phyloP scores from a whole-genome alignment of 2,888 invertebrate genomes.

The Platycheirus albimanus region DNA sequence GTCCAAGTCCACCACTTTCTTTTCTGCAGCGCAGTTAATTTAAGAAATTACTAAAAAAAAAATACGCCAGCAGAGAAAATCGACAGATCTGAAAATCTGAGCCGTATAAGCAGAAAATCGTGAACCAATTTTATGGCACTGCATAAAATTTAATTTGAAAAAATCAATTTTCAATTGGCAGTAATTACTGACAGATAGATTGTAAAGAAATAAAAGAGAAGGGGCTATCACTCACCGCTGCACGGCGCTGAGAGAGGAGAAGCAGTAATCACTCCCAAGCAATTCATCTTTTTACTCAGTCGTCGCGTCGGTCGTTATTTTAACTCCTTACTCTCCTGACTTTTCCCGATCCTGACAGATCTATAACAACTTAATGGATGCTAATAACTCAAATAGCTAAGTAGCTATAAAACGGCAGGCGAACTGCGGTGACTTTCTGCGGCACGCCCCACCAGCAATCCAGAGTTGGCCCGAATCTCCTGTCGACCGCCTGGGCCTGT shows the following conservation, averaged over 20 bases:
- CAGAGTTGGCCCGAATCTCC: not conserved
- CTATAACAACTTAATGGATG: conserved; percentile 69
- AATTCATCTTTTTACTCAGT: conserved; percentile 31
- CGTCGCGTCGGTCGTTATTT: too few species aligned
- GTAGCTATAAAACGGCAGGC: conserved; percentile 47
- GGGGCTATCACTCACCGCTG: conserved; percentile 15
- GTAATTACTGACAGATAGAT: conserved; percentile 60
- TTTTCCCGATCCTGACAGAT: conserved; percentile 35
- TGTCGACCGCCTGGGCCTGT: not conserved
- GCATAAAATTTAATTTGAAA: conserved; percentile 69
- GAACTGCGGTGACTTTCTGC: conserved; percentile 36
- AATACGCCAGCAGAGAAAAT: conserved; percentile 54
- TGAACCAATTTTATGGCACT: conserved; percentile 69
- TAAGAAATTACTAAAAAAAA: conserved; percentile 9
- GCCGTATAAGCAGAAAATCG: conserved; percentile 48
- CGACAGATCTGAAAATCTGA: too few species aligned
- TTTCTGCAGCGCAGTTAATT: conserved; percentile 49
- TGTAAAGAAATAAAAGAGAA: conserved; percentile 14
- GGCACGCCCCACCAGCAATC: conserved; percentile 47
- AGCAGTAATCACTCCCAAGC: conserved; percentile 20
- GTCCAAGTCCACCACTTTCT: conserved; percentile 59
- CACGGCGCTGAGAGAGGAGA: too few species aligned
- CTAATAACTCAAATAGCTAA: conserved; percentile 67
- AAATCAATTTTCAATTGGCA: conserved; percentile 71
- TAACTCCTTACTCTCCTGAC: not conserved